Evolutionary conservation across 23 tunicate species (phyloP), one percentile per base, ranked within the genome.

Genomic region (Oikopleura albicans): DNA sequence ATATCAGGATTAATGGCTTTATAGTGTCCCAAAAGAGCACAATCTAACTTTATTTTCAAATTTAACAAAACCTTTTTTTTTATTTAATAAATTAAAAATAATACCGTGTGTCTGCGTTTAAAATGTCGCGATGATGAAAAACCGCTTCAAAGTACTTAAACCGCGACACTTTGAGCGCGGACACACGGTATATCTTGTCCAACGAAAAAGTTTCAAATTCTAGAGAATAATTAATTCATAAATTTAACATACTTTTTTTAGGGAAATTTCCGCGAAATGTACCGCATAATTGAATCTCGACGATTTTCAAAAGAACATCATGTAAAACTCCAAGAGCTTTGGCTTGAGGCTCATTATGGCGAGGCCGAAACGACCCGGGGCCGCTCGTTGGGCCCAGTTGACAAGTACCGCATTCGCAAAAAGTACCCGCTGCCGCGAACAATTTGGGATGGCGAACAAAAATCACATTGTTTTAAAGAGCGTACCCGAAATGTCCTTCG

Each of bases 381-480:
- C 39, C 87, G 91, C 71, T 84, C 95, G 1, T 85, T 94, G 33
- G 98, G 98, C 8, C 95, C 98, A 57, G 98, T 94, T 0, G 98
- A 94, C 66, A 94, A 94, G 85, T 94, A 94, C 88, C 66, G 98
- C 83, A 94, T 94, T 40, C 84, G 98, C 27, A 94, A 94, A 83
- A 94, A 90, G 85, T 94, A 90, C 87, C 98, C 98, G 0, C 85
- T 94, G 75, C 98, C 98, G 0, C 83, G 98, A 83, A 90, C 92
- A 34, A 94, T 94, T 39, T 94, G 98, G 98, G 93, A 94, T 83
- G 98, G 98, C 27, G 98, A 94, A 76, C 98, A 94, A 59, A 94
- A 94, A 84, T 88, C 89, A 27, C 98, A 94, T 49, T 94, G 98
- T 66, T 94, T 94, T 63, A 94, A 94, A 37, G 95, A 90, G 84